phyloP scores from a whole-genome alignment of 2,888 invertebrate species.

The Agrochola circellaris region DNA sequence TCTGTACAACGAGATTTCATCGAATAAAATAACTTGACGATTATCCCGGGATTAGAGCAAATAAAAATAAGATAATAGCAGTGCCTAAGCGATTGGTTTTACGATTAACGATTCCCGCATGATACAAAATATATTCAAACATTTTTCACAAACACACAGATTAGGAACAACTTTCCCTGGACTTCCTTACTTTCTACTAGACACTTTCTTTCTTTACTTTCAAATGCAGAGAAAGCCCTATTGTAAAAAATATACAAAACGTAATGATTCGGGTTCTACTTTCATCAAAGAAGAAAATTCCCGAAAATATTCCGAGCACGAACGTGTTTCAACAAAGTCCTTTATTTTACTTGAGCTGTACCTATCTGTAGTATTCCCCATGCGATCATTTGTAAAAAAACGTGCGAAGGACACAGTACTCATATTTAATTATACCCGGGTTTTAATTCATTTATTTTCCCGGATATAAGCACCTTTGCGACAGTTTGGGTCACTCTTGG shows the following conservation, averaged over 20 bases:
- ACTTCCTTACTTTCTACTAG: no score
- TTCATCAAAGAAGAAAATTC: conserved; percentile 18
- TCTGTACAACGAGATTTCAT: no score
- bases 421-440: conserved; percentile 46
- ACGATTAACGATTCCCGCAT: no score
- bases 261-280: conserved; percentile 8
- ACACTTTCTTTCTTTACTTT: no score
- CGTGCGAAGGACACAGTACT: conserved; percentile 42
- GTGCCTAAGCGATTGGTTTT: no score
- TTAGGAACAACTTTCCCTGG: background rate
- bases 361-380: conserved; percentile 35
- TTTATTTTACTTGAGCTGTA: conserved; percentile 40
- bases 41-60: no score
- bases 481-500: conserved; percentile 15
- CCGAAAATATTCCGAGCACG: conserved; percentile 49
- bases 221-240: background rate
- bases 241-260: conserved; percentile 1
- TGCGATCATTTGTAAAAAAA: conserved; percentile 53
- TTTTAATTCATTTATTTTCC: conserved; percentile 50
- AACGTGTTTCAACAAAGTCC: conserved; percentile 20
- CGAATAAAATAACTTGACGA: no score
- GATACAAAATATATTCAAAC: no score
- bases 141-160: background rate
- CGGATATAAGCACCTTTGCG: conserved; percentile 27
- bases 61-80: no score